Conservation (phyloP, 2,113 vertebrate species). For the Ammodytes dubius region DNA sequence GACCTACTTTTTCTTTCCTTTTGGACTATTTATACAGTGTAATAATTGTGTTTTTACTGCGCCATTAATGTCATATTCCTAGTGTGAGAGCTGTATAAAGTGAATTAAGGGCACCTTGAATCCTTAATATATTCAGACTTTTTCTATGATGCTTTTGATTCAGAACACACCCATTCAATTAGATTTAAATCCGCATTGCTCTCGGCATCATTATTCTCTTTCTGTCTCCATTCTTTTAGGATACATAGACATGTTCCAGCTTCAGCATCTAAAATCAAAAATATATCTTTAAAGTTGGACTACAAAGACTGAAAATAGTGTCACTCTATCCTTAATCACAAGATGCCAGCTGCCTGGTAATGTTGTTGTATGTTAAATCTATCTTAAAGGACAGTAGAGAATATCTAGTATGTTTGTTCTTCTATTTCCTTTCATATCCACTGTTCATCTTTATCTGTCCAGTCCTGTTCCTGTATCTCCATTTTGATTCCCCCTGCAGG, state of each 20-base stretch:
- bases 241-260: too few relatives aligned
- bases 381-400: neutral
- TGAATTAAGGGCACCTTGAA: too few relatives aligned
- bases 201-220: neutral
- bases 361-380: neutral
- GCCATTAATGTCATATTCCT: neutral
- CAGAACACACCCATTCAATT: neutral
- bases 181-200: neutral
- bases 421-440: neutral
- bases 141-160: neutral
- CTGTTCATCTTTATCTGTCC: neutral
- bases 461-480: slow-evolving; percentile 2
- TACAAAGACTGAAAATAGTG: neutral
- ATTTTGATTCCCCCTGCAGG: neutral
- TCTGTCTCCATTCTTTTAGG: too few relatives aligned
- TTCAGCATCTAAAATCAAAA: neutral
- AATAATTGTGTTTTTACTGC: neutral
- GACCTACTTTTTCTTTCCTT: neutral
- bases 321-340: too few relatives aligned
- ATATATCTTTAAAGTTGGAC: neutral
- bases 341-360: neutral
- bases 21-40: neutral
- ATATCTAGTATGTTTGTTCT: neutral
- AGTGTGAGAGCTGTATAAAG: neutral
- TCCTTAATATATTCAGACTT: neutral